phyloP scores from a whole-genome alignment of 2,888 invertebrate genomes.

The Nineta flava region DNA sequence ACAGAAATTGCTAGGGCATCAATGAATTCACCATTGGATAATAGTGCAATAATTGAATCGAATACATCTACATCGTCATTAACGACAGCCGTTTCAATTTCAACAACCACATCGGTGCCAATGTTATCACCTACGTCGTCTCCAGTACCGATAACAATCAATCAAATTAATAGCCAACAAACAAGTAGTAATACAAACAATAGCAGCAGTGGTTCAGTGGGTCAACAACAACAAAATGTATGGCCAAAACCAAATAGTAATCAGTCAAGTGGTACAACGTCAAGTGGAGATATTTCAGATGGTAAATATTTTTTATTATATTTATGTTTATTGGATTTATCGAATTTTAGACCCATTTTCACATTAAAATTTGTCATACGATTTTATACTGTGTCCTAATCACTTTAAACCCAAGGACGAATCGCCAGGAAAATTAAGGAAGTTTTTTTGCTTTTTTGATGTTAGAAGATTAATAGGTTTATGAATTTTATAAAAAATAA shows the following conservation, averaged over 20 bases:
- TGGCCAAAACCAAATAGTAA: conserved; percentile 17
- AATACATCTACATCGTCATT: conserved; percentile 29
- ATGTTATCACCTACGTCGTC: conserved; percentile 12
- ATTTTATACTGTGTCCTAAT: too few species aligned
- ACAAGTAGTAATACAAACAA: not conserved
- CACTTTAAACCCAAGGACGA: too few species aligned
- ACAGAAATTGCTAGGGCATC: conserved; percentile 22
- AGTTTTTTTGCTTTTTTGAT: too few species aligned
- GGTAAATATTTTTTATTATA: conserved; percentile 31
- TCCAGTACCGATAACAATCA: conserved; percentile 6
- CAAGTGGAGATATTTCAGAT: conserved; percentile 52
- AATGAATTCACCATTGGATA: conserved; percentile 28
- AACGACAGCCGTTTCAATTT: conserved; percentile 23
- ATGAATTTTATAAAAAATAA: too few species aligned
- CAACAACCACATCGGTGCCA: conserved; percentile 15
- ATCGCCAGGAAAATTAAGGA: too few species aligned
- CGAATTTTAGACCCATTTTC: too few species aligned
- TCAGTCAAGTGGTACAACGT: conserved; percentile 25
- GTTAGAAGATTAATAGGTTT: too few species aligned
- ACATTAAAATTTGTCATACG: not conserved
- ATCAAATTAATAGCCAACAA: conserved; percentile 1
- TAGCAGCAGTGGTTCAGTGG: too few species aligned
- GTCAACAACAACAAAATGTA: conserved; percentile 22
- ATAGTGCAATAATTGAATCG: conserved; percentile 23
- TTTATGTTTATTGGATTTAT: not conserved